Base-by-base conservation (phyloP, 1,140 invertebrate species). In the Danaus melanippus region DNA sequence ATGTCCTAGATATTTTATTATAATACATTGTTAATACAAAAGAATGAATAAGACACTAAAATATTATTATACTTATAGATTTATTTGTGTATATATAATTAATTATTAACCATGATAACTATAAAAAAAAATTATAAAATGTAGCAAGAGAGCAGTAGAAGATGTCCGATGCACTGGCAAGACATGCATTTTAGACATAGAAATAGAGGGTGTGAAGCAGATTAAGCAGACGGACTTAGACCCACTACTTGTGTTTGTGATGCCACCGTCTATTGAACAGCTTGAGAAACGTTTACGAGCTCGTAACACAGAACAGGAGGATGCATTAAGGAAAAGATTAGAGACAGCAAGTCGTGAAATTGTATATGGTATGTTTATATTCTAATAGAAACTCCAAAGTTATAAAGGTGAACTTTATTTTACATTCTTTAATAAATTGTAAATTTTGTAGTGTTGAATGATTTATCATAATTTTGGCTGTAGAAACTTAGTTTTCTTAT, bases 131-230 rank as follows among this genome's bases (percentile, higher is more conserved):
- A 43, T 11, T 46, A 49, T 17, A 41, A 44, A 42, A 50, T 90
- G 4, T 65, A 98, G 97, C 78, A 97, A 97, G 88, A 88, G 88
- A 70, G 93, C 97, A 0, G 94, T 99, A 0, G 89, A 95, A 75
- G 90, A 92, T 66, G 94, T 99, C 0, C 89, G 92, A 53, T 86
- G 89, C 10, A 86, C 89, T 46, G 97, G 97, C 1, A 94, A 94
- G 79, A 92, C 98, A 11, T 99, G 97, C 78, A 92, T 99, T 40
- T 81, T 99, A 52, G 98, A 99, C 75, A 97, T 99, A 69, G 98
- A 99, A 62, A 92, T 97, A 32, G 94, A 99, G 89, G 98, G 98
- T 40, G 98, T 99, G 0, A 95, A 95, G 68, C 84, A 86, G 69
- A 93, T 99, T 2, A 97, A 96, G 71, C 88, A 91, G 15, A 95